Conservation (phyloP, 35 echinoderm and acorn worm genomes). For the Ophiothrix spiculata region DNA sequence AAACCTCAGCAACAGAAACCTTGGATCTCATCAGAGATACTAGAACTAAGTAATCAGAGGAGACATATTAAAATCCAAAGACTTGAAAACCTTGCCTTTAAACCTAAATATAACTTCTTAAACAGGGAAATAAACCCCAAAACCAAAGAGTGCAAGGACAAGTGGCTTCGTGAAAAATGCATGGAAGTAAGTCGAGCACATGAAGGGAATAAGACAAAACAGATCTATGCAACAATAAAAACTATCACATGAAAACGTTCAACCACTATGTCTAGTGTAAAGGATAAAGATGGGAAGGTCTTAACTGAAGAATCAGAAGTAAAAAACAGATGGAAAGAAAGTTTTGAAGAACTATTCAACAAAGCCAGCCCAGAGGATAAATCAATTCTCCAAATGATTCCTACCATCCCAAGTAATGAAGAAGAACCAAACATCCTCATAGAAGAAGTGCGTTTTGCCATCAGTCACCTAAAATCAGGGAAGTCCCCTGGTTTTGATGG, state of each 20-base stretch:
- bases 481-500: constrained; percentile 17
- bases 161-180: constrained; percentile 17
- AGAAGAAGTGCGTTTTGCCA: not conserved
- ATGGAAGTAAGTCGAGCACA: not conserved
- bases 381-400: not conserved
- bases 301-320: not conserved
- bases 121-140: constrained; percentile 39
- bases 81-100: not conserved
- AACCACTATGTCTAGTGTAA: not conserved
- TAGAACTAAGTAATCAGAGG: not conserved
- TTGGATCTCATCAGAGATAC: not conserved
- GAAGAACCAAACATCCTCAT: not conserved
- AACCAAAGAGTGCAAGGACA: constrained; percentile 33
- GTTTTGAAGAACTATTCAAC: not conserved
- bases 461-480: not conserved
- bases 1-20: no score
- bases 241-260: constrained; percentile 14
- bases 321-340: constrained; percentile 34
- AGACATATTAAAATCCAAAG: not conserved
- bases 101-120: constrained; percentile 14
- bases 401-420: not conserved
- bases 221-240: constrained; percentile 14
- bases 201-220: not conserved
- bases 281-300: constrained; percentile 13
- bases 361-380: not conserved